phyloP scores from a whole-genome alignment of 2,797 vertebrate genomes.

The Sebastes kiyomatsui region DNA sequence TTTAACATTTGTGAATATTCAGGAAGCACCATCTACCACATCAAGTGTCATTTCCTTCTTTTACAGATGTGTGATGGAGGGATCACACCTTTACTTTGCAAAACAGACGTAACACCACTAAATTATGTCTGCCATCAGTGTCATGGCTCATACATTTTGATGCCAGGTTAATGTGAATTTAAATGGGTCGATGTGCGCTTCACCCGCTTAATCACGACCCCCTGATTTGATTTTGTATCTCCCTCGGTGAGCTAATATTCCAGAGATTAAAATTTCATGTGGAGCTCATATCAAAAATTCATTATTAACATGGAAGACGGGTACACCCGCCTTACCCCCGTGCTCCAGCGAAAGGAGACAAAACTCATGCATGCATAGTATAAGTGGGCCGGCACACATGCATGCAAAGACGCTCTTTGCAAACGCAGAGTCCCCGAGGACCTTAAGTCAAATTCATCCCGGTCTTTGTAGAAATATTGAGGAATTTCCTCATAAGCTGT shows the following conservation, averaged over 20 bases:
- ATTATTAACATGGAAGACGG: constrained; percentile 81
- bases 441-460: constrained; percentile 33
- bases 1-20: background rate
- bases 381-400: constrained; percentile 22
- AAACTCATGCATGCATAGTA: constrained; percentile 39
- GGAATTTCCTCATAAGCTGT: constrained; percentile 56
- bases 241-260: constrained; percentile 83
- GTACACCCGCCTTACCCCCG: constrained; percentile 43
- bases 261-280: constrained; percentile 85
- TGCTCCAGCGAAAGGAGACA: constrained; percentile 49
- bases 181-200: constrained; percentile 81
- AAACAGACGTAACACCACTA: constrained; percentile 73
- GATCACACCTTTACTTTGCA: constrained; percentile 68
- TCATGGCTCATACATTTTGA: constrained; percentile 81
- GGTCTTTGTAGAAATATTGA: constrained; percentile 44
- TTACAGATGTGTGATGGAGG: constrained; percentile 25
- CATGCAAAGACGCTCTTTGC: constrained; percentile 30
- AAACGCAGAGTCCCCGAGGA: constrained; percentile 6
- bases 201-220: constrained; percentile 81
- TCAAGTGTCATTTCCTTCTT: constrained; percentile 1
- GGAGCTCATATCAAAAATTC: constrained; percentile 82
- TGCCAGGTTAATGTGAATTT: constrained; percentile 83
- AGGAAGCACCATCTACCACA: background rate
- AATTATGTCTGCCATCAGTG: constrained; percentile 73
- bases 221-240: constrained; percentile 82